phyloP scores from a whole-genome alignment of 64 coral and sea anemone genomes.

The Montipora cactus region DNA sequence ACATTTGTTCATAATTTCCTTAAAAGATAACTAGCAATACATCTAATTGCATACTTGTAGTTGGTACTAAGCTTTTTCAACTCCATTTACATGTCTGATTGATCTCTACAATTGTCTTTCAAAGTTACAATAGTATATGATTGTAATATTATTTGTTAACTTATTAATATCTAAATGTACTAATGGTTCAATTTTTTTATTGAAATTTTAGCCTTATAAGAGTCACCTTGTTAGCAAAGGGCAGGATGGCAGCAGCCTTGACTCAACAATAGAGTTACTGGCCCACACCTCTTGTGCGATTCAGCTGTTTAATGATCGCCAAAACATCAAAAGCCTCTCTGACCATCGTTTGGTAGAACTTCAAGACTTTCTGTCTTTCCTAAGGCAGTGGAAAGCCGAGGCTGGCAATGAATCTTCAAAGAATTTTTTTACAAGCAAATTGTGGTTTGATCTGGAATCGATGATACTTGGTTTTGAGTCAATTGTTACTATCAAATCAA shows the following conservation, averaged over 20 bases:
- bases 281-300: background rate
- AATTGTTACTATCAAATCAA: constrained; percentile 1
- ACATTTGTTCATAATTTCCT: no score
- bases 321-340: background rate
- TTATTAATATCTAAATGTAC: no score
- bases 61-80: no score
- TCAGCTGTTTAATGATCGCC: background rate
- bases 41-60: no score
- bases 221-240: background rate
- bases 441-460: constrained; percentile 44
- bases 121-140: no score
- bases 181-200: no score
- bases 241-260: background rate
- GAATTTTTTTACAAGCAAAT: constrained; percentile 2
- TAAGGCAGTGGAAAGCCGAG: background rate
- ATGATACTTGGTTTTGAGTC: constrained; percentile 14
- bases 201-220: background rate
- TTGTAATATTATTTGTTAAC: no score
- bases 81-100: no score
- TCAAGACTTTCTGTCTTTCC: background rate
- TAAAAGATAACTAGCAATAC: no score
- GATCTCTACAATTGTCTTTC: no score
- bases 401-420: background rate
- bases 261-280: background rate
- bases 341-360: background rate